phyloP scores from a whole-genome alignment of 2,888 invertebrate species.

The Pheosia tremula region DNA sequence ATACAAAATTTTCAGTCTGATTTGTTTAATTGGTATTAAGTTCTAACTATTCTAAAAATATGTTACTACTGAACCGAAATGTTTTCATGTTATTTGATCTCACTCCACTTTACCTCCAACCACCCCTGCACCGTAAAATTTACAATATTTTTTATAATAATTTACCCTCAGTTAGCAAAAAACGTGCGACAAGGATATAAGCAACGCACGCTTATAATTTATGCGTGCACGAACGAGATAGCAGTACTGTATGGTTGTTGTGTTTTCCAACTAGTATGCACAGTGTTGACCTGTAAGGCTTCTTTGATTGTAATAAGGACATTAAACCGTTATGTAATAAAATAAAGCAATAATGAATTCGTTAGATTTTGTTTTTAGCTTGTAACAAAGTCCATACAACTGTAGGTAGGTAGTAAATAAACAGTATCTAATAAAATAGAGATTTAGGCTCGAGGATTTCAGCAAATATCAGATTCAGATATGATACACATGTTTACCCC shows the following conservation, averaged over 20 bases:
- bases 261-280: constrained; percentile 37
- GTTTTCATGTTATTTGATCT: not conserved
- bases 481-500: too few relatives aligned
- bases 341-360: not conserved
- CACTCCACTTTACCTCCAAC: constrained; percentile 20
- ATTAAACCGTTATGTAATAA: not conserved
- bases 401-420: too few relatives aligned
- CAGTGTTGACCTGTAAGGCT: constrained; percentile 18
- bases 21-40: too few relatives aligned
- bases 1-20: too few relatives aligned
- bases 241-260: constrained; percentile 12
- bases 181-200: constrained; percentile 45
- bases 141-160: constrained; percentile 39
- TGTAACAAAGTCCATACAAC: too few relatives aligned
- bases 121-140: constrained; percentile 35
- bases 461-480: too few relatives aligned
- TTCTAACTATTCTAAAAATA: too few relatives aligned
- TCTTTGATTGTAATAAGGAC: constrained; percentile 10
- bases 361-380: too few relatives aligned
- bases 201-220: constrained; percentile 36
- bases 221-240: constrained; percentile 47
- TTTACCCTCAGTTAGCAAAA: constrained; percentile 47
- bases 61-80: not conserved
- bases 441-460: too few relatives aligned
- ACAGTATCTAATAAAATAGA: too few relatives aligned